Percentiles rank a stretch among this genome's conserved stretches.
Conservation (phyloP, 2,797 vertebrate genomes). For the Astyanax mexicanus region DNA sequence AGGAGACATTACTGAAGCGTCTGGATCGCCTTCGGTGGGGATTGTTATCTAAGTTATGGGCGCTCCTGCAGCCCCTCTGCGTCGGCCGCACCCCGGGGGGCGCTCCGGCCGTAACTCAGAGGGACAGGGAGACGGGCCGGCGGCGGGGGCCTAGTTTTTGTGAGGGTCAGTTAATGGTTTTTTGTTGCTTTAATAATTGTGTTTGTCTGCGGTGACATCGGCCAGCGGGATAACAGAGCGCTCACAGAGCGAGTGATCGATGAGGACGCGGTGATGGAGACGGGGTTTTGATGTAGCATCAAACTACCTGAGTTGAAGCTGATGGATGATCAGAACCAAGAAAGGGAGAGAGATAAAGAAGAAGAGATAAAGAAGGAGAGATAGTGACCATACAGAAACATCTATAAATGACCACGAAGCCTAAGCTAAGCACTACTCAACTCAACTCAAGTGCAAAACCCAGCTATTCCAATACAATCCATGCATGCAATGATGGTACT, state of each 20-base stretch:
- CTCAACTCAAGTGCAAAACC: no score
- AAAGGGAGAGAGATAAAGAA: background rate
- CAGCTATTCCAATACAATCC: no score
- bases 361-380: background rate
- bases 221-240: background rate
- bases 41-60: constrained; percentile 32
- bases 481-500: no score
- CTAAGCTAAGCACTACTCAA: no score
- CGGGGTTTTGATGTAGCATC: background rate
- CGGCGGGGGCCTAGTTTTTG: background rate
- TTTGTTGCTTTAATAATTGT: constrained; percentile 8
- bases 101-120: background rate
- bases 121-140: background rate
- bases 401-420: no score
- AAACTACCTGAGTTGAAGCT: background rate
- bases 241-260: background rate
- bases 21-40: constrained; percentile 3
- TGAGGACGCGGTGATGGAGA: background rate
- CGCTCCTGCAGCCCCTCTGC: background rate
- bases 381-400: no score
- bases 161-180: background rate
- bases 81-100: background rate
- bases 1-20: background rate
- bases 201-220: background rate
- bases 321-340: background rate